phyloP scores from a whole-genome alignment of 2,888 invertebrate species.

The Lacanobia wlatinum region DNA sequence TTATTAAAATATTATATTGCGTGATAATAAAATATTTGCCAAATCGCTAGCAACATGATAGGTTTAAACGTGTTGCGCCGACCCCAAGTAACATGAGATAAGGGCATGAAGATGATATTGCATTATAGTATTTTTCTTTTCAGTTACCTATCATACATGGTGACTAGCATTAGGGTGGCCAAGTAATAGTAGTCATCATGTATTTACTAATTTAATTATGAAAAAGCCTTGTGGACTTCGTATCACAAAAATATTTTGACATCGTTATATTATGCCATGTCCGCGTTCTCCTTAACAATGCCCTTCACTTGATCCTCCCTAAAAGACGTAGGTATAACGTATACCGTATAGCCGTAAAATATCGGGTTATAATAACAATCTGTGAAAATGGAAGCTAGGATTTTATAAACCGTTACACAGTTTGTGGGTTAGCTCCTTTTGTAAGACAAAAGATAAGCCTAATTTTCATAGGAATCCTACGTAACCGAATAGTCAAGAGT shows the following conservation, averaged over 20 bases:
- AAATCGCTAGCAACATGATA: no score
- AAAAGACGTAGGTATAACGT: slow-evolving; percentile 10
- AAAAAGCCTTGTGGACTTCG: not conserved
- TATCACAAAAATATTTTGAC: not conserved
- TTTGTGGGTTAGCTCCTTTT: not conserved
- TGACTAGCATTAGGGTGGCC: no score
- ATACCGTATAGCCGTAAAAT: slow-evolving; percentile 28
- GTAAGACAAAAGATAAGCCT: not conserved
- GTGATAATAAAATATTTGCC: no score
- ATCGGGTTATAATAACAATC: slow-evolving; percentile 21
- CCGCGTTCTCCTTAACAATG: slow-evolving; percentile 16
- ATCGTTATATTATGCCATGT: no score
- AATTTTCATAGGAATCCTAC: not conserved
- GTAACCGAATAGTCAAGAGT: not conserved
- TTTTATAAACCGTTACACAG: not conserved
- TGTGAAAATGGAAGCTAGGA: slow-evolving; percentile 8
- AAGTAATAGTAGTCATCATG: no score
- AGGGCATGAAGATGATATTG: no score
- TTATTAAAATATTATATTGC: not conserved
- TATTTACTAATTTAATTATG: not conserved
- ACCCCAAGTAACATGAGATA: no score
- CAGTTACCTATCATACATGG: not conserved
- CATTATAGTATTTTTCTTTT: no score
- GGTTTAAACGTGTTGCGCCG: no score
- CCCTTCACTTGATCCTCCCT: not conserved